These are phyloP conservation scores for Dryadula phaetusa DNA, from an alignment of 2,888 invertebrate genomes.

Conservation along the genomic window DNA sequence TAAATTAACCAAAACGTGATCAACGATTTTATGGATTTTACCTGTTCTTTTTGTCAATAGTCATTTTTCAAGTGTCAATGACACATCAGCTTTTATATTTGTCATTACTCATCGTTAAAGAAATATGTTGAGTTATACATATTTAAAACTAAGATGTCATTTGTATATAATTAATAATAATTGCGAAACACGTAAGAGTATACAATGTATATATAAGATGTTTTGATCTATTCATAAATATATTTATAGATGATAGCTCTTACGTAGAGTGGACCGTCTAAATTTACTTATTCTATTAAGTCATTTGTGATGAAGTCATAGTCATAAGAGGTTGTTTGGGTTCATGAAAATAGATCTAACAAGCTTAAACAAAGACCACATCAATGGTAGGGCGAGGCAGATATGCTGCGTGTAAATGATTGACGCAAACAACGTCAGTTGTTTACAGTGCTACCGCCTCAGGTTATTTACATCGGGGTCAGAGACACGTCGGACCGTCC, in stretches of 20 bases:
- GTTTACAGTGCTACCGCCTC: constrained; percentile 79
- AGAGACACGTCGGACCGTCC: constrained; percentile 80
- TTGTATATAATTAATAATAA: neutral
- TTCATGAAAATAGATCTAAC: constrained; percentile 30
- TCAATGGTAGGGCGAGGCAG: constrained; percentile 54
- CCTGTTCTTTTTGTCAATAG: constrained; percentile 36
- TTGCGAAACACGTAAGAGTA: neutral
- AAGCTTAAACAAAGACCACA: constrained; percentile 39
- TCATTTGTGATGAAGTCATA: constrained; percentile 6
- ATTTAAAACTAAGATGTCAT: neutral
- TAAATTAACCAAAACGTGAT: constrained; percentile 22
- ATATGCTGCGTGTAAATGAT: constrained; percentile 60
- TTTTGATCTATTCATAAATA: constrained; percentile 11
- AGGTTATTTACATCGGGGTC: constrained; percentile 84
- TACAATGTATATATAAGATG: neutral
- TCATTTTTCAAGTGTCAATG: constrained; percentile 36
- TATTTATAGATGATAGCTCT: constrained; percentile 1
- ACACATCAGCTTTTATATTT: constrained; percentile 34
- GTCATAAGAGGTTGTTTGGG: constrained; percentile 5
- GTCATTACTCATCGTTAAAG: constrained; percentile 32
- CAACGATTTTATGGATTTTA: constrained; percentile 33
- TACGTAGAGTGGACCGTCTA: constrained; percentile 2
- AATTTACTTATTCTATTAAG: constrained; percentile 6
- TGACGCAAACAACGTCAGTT: constrained; percentile 79
- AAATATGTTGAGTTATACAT: constrained; percentile 31